A percentile compares a stretch with the other conserved stretches of the same genome.
These are phyloP conservation scores for Drosophila varians DNA, from an alignment of 1,140 invertebrate species.

Conservation along the genomic window DNA sequence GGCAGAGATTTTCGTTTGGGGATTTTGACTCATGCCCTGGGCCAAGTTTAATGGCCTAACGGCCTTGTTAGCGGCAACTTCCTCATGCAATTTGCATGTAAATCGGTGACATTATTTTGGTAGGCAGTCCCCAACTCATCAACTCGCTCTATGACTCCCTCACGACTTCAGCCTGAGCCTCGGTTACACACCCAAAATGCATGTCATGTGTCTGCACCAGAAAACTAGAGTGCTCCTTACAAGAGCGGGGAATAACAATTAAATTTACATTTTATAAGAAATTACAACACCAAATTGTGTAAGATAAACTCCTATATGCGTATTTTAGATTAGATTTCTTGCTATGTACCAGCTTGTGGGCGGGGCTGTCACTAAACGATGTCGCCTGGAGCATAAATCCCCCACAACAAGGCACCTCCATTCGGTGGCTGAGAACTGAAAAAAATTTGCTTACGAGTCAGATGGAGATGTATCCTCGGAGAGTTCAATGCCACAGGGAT, in stretches of 20 bases:
- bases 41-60: conserved; percentile 62
- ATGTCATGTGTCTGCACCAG: conserved; percentile 50
- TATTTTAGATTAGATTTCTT: not conserved
- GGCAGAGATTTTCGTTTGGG: conserved; percentile 7
- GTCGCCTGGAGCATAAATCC: conserved; percentile 23
- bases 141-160: conserved; percentile 58
- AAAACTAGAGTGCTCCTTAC: not conserved
- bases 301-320: too few species aligned
- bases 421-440: conserved; percentile 28
- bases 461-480: conserved; percentile 7
- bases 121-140: conserved; percentile 38
- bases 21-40: not conserved
- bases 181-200: conserved; percentile 42
- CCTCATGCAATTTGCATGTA: conserved; percentile 72
- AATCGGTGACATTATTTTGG: conserved; percentile 65
- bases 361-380: conserved; percentile 15
- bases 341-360: conserved; percentile 9
- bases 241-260: not conserved
- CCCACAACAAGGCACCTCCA: not conserved
- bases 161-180: conserved; percentile 50
- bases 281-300: not conserved
- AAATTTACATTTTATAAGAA: not conserved
- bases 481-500: conserved; percentile 58
- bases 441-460: not conserved
- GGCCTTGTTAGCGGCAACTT: conserved; percentile 66